Percentiles rank a stretch among this genome's conserved stretches.
Conservation (phyloP, 1,140 invertebrate genomes). For the Lepidurus couesii region DNA sequence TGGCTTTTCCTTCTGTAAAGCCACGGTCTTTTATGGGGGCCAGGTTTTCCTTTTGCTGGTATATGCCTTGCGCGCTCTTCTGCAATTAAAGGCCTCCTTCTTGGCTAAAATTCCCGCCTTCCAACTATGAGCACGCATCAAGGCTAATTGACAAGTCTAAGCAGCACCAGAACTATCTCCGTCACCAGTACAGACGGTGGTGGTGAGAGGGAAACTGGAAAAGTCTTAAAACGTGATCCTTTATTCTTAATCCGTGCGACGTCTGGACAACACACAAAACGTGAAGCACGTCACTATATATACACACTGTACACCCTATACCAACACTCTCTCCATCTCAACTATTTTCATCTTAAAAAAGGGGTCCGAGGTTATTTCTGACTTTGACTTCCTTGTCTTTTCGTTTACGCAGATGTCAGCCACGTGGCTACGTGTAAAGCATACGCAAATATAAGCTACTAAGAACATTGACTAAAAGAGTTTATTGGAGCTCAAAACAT, state of each 20-base stretch:
- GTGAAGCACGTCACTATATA: background rate
- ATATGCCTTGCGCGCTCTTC: background rate
- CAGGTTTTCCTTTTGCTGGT: too few relatives aligned
- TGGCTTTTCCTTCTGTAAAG: too few relatives aligned
- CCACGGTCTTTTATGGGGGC: too few relatives aligned
- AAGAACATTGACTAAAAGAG: background rate
- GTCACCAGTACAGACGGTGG: too few relatives aligned
- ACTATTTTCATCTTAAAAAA: background rate
- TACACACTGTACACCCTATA: background rate
- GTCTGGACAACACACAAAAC: background rate
- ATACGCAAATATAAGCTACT: background rate
- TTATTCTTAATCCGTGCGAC: background rate
- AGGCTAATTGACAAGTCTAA: constrained; percentile 4
- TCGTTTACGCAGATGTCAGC: background rate
- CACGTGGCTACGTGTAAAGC: background rate
- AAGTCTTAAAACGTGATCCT: background rate
- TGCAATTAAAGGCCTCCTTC: background rate
- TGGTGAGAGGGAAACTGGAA: background rate
- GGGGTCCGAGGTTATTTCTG: constrained; percentile 4
- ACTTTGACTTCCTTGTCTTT: background rate
- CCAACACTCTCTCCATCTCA: background rate
- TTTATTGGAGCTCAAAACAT: too few relatives aligned
- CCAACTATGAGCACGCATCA: background rate
- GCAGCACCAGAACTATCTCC: background rate
- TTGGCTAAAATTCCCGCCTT: background rate